Evolutionary conservation across 2,113 vertebrate species (phyloP).

Genomic region (Callipepla squamata): DNA sequence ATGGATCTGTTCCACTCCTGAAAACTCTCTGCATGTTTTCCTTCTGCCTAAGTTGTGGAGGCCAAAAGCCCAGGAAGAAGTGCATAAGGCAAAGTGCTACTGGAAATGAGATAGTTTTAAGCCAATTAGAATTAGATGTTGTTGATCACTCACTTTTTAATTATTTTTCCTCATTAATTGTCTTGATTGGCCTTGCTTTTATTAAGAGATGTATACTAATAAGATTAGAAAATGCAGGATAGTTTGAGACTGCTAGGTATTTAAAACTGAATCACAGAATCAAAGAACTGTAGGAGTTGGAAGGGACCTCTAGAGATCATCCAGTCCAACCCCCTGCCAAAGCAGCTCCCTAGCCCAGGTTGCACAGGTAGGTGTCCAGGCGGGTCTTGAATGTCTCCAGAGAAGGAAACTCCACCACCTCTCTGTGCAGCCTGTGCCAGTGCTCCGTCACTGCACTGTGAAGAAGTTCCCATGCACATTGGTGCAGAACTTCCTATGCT

Average conservation of each 20-base stretch:
- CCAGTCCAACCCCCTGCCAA: too few relatives aligned
- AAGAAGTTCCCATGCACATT: too few relatives aligned
- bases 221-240: neutral
- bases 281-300: too few relatives aligned
- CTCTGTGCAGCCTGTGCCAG: too few relatives aligned
- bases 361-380: too few relatives aligned
- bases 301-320: too few relatives aligned
- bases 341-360: too few relatives aligned
- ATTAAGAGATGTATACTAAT: neutral
- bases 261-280: neutral
- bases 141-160: neutral
- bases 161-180: neutral
- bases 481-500: too few relatives aligned
- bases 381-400: too few relatives aligned
- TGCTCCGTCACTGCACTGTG: too few relatives aligned
- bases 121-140: neutral
- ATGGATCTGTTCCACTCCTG: neutral
- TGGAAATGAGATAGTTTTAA: neutral
- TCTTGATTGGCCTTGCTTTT: neutral
- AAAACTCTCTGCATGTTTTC: neutral
- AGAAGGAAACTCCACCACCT: too few relatives aligned
- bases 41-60: neutral
- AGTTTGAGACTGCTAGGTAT: neutral
- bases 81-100: neutral
- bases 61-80: neutral